Evolutionary conservation across 2,888 invertebrate genomes (phyloP).

Genomic region (Acrocyrtus sp.): DNA sequence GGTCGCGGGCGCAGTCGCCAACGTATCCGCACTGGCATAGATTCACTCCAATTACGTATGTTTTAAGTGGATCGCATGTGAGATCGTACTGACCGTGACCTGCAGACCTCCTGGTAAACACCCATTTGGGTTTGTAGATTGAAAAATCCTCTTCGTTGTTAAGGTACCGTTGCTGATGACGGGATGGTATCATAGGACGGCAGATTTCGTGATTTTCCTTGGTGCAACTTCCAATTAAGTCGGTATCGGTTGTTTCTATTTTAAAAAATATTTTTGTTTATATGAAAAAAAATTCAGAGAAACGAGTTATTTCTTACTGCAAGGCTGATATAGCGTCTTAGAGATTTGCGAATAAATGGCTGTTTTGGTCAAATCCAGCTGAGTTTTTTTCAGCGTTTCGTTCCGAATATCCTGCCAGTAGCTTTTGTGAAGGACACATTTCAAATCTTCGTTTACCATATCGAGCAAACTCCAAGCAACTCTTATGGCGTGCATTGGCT

Average conservation of each 20-base stretch:
- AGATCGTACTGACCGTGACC: too few relatives aligned
- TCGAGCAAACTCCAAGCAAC: neutral
- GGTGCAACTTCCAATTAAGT: neutral
- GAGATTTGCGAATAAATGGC: neutral
- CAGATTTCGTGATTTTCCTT: conserved; percentile 9
- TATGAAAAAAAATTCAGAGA: neutral
- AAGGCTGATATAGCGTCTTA: neutral
- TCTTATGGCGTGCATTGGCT: too few relatives aligned
- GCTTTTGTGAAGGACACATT: neutral
- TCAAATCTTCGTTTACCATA: neutral
- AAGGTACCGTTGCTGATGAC: neutral
- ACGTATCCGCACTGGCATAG: neutral
- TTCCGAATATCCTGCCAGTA: neutral
- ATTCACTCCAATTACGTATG: neutral
- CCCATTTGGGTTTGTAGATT: neutral
- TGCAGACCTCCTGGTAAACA: neutral
- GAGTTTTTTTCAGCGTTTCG: neutral
- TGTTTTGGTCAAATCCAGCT: neutral
- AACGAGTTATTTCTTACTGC: neutral
- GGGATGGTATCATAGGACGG: neutral
- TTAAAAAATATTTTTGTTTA: too few relatives aligned
- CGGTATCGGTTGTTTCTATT: neutral
- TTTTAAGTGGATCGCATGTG: too few relatives aligned
- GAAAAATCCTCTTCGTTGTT: neutral
- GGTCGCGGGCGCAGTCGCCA: neutral